Base-by-base conservation (phyloP, 2,797 vertebrate species). In the Anniella stebbinsi region DNA sequence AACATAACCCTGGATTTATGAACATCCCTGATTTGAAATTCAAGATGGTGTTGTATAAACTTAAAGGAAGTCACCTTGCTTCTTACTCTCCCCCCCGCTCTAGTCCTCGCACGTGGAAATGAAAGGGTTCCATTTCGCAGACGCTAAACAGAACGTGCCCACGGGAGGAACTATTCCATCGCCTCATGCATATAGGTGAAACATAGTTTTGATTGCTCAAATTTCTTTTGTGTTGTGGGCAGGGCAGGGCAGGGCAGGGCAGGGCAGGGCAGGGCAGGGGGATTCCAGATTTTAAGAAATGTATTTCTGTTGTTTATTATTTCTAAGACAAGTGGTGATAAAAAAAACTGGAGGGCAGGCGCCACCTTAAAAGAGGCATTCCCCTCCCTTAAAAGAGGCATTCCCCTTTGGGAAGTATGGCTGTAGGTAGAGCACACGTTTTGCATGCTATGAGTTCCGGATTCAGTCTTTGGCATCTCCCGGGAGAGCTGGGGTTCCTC, bases 111-210 rank as follows among this genome's bases (percentile, higher is more conserved):
- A 99, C 94, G 98, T 99, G 98, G 99, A 99, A 97, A 98, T 99
- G 97, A 99, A 99, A 97, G 98, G 98, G 86, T 99, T 99, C 96
- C 99, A 99, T 97, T 99, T 99, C 94, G 95, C 98, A 11, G 99
- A 99, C 41, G 97, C 96, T 83, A 99, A 99, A 97, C 97, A 98
- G 95, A 99, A 88, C 95, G 98, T 99, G 95, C 98, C 98, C 21
- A 96, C 98, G 0, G 98, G 97, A 93, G 98, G 96, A 78, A 96
- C 98, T 15, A 88, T 97, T 41, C 97, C 97, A 0, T 96, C 97
- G 18, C 96, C 97, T 28, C 97, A 98, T 76, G 96, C 98, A 0
- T 99, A 99, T 97, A 99, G 99, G 99, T 99, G 95, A 97, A 96
- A 82, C 0, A 0, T 6, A 25, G 8, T 66, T 66, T 15, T n/a